phyloP scores from a whole-genome alignment of 2,797 vertebrate genomes.

The Sebastes cheni region DNA sequence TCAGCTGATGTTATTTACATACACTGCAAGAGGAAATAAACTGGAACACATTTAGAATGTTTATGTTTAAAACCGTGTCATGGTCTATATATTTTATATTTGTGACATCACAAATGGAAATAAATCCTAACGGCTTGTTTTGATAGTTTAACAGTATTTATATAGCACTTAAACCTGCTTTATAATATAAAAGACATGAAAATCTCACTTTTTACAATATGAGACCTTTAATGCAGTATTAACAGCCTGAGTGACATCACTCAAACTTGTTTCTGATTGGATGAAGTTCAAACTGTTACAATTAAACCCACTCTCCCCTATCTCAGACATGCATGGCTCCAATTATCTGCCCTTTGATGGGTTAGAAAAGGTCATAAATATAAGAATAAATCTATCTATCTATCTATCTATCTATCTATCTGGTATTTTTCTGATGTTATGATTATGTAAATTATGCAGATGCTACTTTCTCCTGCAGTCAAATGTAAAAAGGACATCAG shows the following conservation, averaged over 20 bases:
- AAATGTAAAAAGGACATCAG: not conserved
- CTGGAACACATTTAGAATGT: too few relatives aligned
- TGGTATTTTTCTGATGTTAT: not conserved
- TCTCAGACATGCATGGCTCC: not conserved
- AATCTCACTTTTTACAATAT: too few relatives aligned
- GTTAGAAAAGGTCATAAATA: not conserved
- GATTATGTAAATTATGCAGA: slow-evolving; percentile 33
- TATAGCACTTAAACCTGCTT: too few relatives aligned
- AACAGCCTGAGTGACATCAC: not conserved
- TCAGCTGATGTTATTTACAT: too few relatives aligned
- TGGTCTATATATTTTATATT: too few relatives aligned
- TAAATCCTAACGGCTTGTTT: too few relatives aligned
- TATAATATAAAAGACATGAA: too few relatives aligned
- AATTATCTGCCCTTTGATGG: not conserved
- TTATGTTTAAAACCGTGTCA: too few relatives aligned
- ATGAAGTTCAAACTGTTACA: not conserved
- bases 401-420: not conserved
- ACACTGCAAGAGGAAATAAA: too few relatives aligned
- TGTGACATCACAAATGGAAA: too few relatives aligned
- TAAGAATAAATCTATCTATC: not conserved
- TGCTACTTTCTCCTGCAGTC: slow-evolving; percentile 8
- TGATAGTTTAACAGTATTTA: too few relatives aligned
- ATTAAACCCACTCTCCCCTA: not conserved
- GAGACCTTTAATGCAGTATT: not conserved
- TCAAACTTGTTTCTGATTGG: not conserved